Evolutionary conservation across 2,113 vertebrate genomes (phyloP).

Genomic region (Perca schrenkii): DNA sequence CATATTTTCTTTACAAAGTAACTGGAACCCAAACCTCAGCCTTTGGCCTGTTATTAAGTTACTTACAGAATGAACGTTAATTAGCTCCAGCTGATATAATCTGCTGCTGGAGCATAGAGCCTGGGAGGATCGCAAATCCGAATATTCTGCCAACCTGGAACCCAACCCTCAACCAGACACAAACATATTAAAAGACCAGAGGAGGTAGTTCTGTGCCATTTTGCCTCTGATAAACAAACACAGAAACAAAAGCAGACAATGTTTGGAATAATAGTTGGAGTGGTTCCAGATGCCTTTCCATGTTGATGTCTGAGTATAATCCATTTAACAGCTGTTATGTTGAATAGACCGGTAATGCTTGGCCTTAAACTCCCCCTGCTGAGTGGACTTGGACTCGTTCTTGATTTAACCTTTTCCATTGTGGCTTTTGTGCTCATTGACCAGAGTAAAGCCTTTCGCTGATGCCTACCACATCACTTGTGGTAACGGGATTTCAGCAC

Average conservation of each 20-base stretch:
- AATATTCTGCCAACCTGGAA: neutral
- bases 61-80: neutral
- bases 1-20: neutral
- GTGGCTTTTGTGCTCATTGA: neutral
- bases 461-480: slow-evolving; percentile 23
- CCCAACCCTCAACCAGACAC: neutral
- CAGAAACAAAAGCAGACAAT: slow-evolving; percentile 1
- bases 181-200: neutral
- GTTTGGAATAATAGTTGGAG: neutral
- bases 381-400: slow-evolving; percentile 9
- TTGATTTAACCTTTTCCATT: slow-evolving; percentile 29
- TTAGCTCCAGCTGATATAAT: neutral
- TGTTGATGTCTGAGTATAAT: neutral
- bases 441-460: neutral
- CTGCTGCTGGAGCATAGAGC: neutral
- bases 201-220: neutral
- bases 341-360: neutral
- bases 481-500: slow-evolving; percentile 39
- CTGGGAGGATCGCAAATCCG: neutral
- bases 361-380: neutral
- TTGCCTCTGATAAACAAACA: neutral
- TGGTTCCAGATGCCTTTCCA: neutral
- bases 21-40: neutral
- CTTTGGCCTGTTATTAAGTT: neutral
- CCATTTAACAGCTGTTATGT: neutral